Percentiles rank a stretch among this genome's conserved stretches.
These are phyloP conservation scores for Phengaris arion DNA, from an alignment of 2,888 invertebrate species.

Conservation along the genomic window DNA sequence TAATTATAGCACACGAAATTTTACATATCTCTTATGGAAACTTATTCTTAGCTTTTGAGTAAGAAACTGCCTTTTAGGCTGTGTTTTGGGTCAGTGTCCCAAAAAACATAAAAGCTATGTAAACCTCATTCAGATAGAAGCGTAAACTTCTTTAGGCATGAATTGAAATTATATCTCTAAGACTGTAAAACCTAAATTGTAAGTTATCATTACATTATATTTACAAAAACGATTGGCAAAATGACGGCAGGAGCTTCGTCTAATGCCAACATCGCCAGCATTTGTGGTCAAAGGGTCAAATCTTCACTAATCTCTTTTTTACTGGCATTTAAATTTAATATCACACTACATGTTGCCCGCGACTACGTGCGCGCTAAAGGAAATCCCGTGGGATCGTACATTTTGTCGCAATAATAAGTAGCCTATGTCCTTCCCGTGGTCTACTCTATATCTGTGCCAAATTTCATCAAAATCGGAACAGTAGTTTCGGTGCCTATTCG, in stretches of 20 bases:
- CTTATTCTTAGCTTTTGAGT: not conserved
- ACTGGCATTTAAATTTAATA: conserved; percentile 2
- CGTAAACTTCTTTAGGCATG: not conserved
- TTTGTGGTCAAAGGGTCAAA: conserved; percentile 9
- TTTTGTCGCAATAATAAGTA: too few relatives aligned
- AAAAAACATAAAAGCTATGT: not conserved
- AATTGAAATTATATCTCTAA: not conserved
- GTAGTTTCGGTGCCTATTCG: too few relatives aligned
- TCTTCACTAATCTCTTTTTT: not conserved
- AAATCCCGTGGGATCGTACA: too few relatives aligned
- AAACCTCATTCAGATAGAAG: not conserved
- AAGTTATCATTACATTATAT: not conserved
- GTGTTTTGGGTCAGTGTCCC: conserved; percentile 9
- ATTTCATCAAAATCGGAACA: too few relatives aligned
- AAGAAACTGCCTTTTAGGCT: not conserved
- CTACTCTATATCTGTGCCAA: too few relatives aligned
- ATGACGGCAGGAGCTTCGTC: not conserved
- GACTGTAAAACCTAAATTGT: not conserved
- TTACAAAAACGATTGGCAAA: not conserved
- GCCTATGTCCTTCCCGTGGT: too few relatives aligned
- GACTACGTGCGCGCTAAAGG: too few relatives aligned
- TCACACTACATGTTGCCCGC: not conserved
- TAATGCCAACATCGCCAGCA: not conserved
- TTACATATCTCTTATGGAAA: not conserved
- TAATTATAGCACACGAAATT: too few relatives aligned